phyloP scores from a whole-genome alignment of 2,113 vertebrate genomes.

The Octodon degus region DNA sequence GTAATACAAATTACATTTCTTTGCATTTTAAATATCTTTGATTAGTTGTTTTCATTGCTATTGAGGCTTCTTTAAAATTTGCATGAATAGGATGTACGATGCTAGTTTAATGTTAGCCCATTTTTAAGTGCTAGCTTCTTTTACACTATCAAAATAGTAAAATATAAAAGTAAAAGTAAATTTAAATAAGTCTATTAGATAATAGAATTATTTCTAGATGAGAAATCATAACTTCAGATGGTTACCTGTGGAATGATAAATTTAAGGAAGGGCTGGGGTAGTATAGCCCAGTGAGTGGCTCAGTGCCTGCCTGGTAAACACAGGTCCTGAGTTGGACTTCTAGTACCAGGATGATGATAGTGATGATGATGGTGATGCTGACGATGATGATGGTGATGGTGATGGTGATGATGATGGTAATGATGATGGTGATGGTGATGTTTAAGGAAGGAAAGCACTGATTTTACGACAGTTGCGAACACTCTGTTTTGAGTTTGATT shows the following conservation, averaged over 20 bases:
- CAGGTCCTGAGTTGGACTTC: too few species aligned
- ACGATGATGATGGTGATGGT: too few species aligned
- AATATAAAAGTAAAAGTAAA: background rate
- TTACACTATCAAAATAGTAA: background rate
- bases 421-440: too few species aligned
- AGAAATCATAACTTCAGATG: background rate
- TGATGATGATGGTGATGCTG: too few species aligned
- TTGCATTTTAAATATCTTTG: conserved; percentile 51
- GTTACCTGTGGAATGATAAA: background rate
- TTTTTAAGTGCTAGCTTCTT: too few species aligned
- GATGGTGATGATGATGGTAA: too few species aligned
- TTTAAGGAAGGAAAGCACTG: background rate
- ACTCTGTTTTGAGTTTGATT: background rate
- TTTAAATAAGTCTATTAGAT: background rate
- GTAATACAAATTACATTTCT: conserved; percentile 45
- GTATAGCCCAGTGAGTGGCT: too few species aligned
- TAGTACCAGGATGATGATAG: too few species aligned
- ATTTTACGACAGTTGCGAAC: background rate
- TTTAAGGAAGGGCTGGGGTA: background rate
- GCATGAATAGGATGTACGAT: background rate
- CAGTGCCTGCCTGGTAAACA: too few species aligned
- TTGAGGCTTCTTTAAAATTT: background rate
- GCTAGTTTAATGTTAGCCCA: background rate
- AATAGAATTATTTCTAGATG: conserved; percentile 25
- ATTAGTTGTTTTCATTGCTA: background rate